Evolutionary conservation across 2,888 invertebrate species (phyloP), one percentile per base, ranked within the genome.

Genomic region (Drosophila mimica): DNA sequence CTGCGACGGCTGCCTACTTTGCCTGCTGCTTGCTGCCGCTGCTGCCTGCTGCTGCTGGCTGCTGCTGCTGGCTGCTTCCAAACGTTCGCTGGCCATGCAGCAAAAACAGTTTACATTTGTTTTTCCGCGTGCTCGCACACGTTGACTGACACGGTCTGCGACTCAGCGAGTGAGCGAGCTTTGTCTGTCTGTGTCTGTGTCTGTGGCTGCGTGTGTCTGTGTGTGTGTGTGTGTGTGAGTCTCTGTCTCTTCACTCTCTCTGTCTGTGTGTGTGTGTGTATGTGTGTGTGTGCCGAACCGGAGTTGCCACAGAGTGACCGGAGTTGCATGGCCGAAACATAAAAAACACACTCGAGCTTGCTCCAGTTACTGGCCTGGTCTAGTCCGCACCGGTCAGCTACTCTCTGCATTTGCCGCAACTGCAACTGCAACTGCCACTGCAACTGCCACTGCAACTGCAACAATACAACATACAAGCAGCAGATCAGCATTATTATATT

Each of bases 101-200:
- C 86, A 89, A 90, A 84, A 92, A 93, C 92, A 93, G 93, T 93
- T 93, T 93, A 91, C 93, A 92, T 93, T 93, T 93, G 93, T 93
- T 93, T 93, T 93, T 93, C 93, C 93, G 93, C 93, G 93, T 93
- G 93, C 91, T 93, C 93, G 92, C 93, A 93, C 93, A 93, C 92
- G 92, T 89, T 90, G 81, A 90, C 87, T 82, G 81, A 76, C 70
- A 77, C 75, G 86, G 91, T 88, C 89, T 81, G 85, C 71, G 83
- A 70, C 70, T 72, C 63, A 60, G 70, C 77, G 78, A 60, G 75
- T 81, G 81, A 78, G 70, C 67, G 69, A 66, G 73, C 82, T 85
- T 60, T 75, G 78, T 64, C 82, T 82, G 82, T 68, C 68, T 67
- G 70, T 67, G 56, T 53, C 48, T 59, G 69, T 40, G 51, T 60